Conservation (phyloP, 2,113 vertebrate genomes). For the Pelodiscus sinensis region DNA sequence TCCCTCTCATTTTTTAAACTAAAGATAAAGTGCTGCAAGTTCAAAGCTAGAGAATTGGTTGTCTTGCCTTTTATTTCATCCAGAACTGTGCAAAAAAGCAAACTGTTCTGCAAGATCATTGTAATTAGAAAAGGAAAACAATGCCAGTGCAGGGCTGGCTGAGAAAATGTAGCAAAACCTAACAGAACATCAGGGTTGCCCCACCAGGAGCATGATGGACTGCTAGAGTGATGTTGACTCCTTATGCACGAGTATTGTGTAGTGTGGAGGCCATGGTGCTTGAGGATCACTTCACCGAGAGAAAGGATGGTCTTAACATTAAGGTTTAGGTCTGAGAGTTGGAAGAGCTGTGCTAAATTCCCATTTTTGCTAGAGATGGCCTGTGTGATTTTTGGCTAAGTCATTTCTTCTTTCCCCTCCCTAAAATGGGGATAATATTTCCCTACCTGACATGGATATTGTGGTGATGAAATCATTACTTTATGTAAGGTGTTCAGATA, state of each 20-base stretch:
- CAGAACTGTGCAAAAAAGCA: constrained; percentile 10
- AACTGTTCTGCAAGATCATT: neutral
- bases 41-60: neutral
- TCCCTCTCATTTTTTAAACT: rapidly evolving
- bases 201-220: neutral
- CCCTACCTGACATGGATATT: neutral
- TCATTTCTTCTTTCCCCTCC: neutral
- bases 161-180: constrained; percentile 16
- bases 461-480: neutral
- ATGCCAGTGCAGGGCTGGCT: constrained; percentile 29
- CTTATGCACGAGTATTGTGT: neutral
- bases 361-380: neutral
- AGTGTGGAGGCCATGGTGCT: neutral
- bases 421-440: neutral
- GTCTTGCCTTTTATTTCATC: neutral
- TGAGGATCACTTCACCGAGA: no score
- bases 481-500: neutral
- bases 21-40: neutral
- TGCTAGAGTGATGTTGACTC: neutral
- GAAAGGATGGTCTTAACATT: constrained; percentile 1
- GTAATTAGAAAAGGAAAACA: neutral
- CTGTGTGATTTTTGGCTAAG: neutral
- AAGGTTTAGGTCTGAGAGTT: neutral
- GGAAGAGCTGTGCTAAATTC: neutral
- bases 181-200: neutral